Evolutionary conservation across 2,113 vertebrate species (phyloP), one percentile per base, ranked within the genome.

Genomic region (Passer montanus): DNA sequence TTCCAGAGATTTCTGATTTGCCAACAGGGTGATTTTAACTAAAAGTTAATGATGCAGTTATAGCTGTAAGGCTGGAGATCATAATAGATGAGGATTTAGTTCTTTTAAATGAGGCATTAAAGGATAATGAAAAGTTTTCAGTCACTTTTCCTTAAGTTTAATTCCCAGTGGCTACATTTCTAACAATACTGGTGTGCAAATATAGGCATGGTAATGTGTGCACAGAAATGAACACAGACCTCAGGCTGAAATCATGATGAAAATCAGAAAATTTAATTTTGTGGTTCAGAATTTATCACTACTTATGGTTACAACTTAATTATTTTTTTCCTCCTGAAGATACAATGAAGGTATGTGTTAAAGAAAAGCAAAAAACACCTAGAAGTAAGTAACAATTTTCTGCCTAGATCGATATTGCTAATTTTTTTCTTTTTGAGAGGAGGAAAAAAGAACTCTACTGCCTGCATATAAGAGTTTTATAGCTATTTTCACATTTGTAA

Each of bases 211-310:
- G 41, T 90, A 93, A 75, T 41, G 44, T 72, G n/a, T 75, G 55
- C 86, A 81, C 15, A 89, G 86, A 50, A 92, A 59, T 70, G 68
- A 90, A 81, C 44, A 64, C 16, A 79, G 81, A 76, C 81, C 66
- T 58, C 31, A 46, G 95, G 81, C 81, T 84, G 66, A 89, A 89
- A 75, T 24, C 10, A 4, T n/a, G 37, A 84, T 53, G 58, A 82
- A 87, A 87, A 78, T 73, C n/a, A 66, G 81, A 91, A 93, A 64
- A 75, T 58, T 91, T 43, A 60, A 13, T 43, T 75, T 94, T 90
- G 53, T 70, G 22, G 44, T 41, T 76, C n/a, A 82, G 28, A 13
- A 79, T 30, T 68, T 93, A 55, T 31, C 56, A 41, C 16, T 67
- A 37, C 69, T 95, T 92, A 31, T 24, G 23, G 43, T 24, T 77